Base-by-base conservation (phyloP, 2,888 invertebrate genomes). In the Poecilobothrus nobilitatus region DNA sequence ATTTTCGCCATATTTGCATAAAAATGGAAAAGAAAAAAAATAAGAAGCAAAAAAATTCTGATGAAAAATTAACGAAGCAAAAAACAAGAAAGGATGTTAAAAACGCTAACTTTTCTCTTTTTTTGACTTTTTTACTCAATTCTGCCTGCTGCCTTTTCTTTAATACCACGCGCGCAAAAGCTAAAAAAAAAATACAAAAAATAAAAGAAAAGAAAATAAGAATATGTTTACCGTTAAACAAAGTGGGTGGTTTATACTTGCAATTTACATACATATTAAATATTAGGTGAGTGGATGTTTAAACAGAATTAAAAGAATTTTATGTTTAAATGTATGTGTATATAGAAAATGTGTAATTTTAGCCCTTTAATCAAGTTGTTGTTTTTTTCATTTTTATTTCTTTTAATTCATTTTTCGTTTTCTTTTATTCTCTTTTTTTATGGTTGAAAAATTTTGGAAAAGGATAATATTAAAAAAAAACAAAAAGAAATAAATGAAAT, bases 1-100 rank as follows among this genome's bases (percentile, higher is more conserved):
- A 22, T 27, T n/a, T 63, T 27, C 63, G 21, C 21, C 20, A 20
- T 27, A 63, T 63, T 63, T 63, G 27, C 63, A 63, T 63, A 63
- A 63, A 63, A 63, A 63, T 63, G 63, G 27, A 27, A 63, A 53
- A 53, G 12, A n/a, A 53, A 63, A 15, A 63, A 6, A 27, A 63
- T 15, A n/a, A 53, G 3, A n/a, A 53, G 2, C 7, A 18, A 53
- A 53, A 53, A 12, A 53, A 53, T 18, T 18, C 15, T 12, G 1
- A 53, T 53, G 18, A 53, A 41, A 53, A 53, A 53, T 53, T 18
- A 53, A 53, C 41, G 41, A 41, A 41, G 41, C 41, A 53, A 15
- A 53, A 53, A 53, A 6, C 6, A 44, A 53, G 18, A 53, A n/a
- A 53, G 6, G 18, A 53, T 18, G 2, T 53, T 18, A 53, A 12